phyloP scores from a whole-genome alignment of 23 tunicate species.

The Phallusia fumigata region DNA sequence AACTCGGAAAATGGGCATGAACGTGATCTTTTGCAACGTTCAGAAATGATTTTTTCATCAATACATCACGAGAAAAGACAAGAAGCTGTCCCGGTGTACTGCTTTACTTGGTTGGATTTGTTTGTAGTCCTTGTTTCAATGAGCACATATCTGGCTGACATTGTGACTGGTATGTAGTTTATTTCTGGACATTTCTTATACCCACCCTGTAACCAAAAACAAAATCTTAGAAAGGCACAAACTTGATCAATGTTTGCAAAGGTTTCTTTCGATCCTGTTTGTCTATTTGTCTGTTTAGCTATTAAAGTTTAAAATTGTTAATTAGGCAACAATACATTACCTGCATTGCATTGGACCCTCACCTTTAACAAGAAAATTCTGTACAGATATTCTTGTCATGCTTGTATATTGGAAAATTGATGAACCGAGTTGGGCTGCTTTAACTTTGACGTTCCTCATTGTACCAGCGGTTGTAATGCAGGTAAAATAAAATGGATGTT shows the following conservation, averaged over 20 bases:
- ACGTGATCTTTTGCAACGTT: neutral
- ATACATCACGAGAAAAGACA: slow-evolving; percentile 6
- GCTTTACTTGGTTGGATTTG: slow-evolving; percentile 81
- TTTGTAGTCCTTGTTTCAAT: slow-evolving; percentile 65
- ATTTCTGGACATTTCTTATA: neutral
- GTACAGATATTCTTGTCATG: slow-evolving; percentile 79
- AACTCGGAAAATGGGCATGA: neutral
- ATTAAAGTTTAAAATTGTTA: too few species aligned
- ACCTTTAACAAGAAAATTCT: neutral
- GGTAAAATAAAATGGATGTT: too few species aligned
- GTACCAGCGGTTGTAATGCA: slow-evolving; percentile 90
- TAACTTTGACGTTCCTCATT: slow-evolving; percentile 72
- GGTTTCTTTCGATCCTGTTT: too few species aligned
- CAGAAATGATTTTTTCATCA: slow-evolving; percentile 11
- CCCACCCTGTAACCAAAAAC: too few species aligned
- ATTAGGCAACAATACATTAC: too few species aligned
- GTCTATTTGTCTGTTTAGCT: too few species aligned
- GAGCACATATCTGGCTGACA: slow-evolving; percentile 88
- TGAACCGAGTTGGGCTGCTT: slow-evolving; percentile 73
- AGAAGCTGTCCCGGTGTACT: slow-evolving; percentile 46
- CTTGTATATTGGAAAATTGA: slow-evolving; percentile 80
- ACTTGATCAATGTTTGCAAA: too few species aligned
- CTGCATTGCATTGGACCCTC: too few species aligned
- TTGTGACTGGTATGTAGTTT: slow-evolving; percentile 61
- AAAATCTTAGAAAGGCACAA: too few species aligned